A percentile compares a stretch with the other conserved stretches of the same genome.
phyloP scores from a whole-genome alignment of 1,140 invertebrate genomes.

The Globodera ellingtonae region DNA sequence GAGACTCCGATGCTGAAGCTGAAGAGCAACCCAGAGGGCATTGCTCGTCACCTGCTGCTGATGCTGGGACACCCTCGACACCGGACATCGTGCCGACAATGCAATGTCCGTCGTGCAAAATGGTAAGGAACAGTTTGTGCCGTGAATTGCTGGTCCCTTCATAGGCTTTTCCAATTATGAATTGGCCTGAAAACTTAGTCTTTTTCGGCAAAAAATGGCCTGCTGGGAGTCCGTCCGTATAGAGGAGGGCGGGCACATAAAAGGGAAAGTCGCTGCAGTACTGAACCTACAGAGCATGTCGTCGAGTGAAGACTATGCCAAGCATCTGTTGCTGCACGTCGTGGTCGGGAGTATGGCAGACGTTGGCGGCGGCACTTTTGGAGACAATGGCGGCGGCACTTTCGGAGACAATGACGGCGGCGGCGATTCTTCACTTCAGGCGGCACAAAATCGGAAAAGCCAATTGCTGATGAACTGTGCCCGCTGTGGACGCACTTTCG shows the following conservation, averaged over 20 bases:
- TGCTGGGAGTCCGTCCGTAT: too few relatives aligned
- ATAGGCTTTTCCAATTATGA: too few relatives aligned
- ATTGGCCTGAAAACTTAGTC: too few relatives aligned
- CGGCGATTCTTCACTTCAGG: not conserved
- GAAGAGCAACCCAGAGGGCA: not conserved
- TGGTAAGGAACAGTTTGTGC: not conserved
- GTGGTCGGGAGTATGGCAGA: not conserved
- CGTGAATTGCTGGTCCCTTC: too few relatives aligned
- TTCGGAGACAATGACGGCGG: not conserved
- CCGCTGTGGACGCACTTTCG: slow-evolving; percentile 42
- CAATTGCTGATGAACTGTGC: slow-evolving; percentile 5
- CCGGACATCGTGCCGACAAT: not conserved
- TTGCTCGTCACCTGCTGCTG: not conserved
- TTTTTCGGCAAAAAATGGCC: too few relatives aligned
- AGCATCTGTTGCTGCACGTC: slow-evolving; percentile 22
- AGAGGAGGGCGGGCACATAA: too few relatives aligned
- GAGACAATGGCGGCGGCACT: not conserved
- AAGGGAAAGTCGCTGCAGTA: too few relatives aligned
- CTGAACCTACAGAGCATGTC: not conserved
- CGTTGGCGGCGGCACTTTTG: not conserved
- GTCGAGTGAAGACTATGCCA: not conserved
- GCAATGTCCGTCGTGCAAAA: not conserved
- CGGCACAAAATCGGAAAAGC: not conserved
- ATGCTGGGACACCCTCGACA: not conserved
- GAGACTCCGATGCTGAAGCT: not conserved